Evolutionary conservation across 2,113 vertebrate species (phyloP).

Genomic region (Sorex araneus): DNA sequence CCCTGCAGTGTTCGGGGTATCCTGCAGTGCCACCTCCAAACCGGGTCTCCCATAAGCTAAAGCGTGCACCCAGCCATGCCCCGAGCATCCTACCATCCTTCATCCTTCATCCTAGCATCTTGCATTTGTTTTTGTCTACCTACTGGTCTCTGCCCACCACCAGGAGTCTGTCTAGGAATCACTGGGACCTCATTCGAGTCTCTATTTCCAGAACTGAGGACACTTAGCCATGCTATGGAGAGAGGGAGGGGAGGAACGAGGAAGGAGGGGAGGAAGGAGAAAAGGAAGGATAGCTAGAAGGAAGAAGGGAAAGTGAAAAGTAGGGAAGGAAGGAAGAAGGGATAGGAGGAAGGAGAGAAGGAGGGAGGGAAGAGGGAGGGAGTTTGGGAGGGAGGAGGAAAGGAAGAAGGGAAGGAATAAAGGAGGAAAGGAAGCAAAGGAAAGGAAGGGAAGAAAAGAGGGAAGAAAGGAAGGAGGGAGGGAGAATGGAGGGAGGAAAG

Average conservation of each 20-base stretch:
- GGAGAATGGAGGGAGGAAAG: no score
- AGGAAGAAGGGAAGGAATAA: background rate
- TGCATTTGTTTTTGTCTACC: background rate
- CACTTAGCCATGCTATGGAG: background rate
- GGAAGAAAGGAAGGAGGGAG: no score
- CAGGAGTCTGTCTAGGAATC: background rate
- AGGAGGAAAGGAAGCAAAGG: no score
- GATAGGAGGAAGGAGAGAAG: background rate
- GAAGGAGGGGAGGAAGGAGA: background rate
- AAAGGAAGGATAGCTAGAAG: background rate
- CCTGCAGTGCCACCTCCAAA: no score
- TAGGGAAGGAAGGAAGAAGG: background rate
- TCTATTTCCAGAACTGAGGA: constrained; percentile 1
- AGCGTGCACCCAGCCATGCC: no score
- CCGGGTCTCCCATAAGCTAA: no score
- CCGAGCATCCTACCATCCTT: no score
- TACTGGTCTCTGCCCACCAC: background rate
- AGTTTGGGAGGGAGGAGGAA: no score
- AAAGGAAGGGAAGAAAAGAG: no score
- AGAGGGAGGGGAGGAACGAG: background rate
- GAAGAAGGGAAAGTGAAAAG: background rate
- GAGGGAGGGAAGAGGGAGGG: no score
- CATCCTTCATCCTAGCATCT: no score
- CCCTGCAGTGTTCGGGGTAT: no score
- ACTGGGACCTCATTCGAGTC: background rate